These are phyloP conservation scores for Ursus arctos DNA, from an alignment of 2,113 vertebrate genomes.

Conservation along the genomic window DNA sequence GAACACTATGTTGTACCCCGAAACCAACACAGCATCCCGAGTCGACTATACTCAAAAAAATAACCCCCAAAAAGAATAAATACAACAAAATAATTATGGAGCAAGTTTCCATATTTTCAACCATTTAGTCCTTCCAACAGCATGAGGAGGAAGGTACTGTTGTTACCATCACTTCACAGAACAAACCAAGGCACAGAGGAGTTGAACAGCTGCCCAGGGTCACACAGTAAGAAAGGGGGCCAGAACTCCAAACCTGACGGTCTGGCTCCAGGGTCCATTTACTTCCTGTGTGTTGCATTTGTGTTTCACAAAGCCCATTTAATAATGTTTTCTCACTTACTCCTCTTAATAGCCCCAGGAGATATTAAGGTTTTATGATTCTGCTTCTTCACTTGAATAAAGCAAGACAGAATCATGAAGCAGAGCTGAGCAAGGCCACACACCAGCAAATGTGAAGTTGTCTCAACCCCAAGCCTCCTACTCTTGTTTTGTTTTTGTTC, in stretches of 20 bases:
- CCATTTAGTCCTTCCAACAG: not conserved
- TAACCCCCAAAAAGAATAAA: not conserved
- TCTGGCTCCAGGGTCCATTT: not conserved
- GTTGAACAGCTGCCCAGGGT: not conserved
- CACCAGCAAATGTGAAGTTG: fast-evolving
- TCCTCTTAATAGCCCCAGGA: not conserved
- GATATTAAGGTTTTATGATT: not conserved
- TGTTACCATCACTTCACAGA: not conserved
- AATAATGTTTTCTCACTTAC: not conserved
- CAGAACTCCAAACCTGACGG: fast-evolving
- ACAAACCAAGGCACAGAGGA: not conserved
- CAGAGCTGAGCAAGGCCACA: not conserved
- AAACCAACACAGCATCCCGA: not conserved
- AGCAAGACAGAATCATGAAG: not conserved
- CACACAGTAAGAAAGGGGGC: not conserved
- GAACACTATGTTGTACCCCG: not conserved
- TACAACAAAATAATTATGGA: not conserved
- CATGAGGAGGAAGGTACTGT: not conserved
- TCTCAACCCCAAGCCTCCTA: fast-evolving
- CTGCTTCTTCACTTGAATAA: not conserved
- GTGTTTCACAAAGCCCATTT: not conserved
- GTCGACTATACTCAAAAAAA: not conserved
- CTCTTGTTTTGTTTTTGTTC: not conserved
- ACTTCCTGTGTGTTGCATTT: not conserved
- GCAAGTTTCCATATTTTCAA: not conserved